A percentile compares a stretch with the other conserved stretches of the same genome.
Evolutionary conservation across 2,888 invertebrate species (phyloP).

Genomic region (Tetheella fluctuosa): DNA sequence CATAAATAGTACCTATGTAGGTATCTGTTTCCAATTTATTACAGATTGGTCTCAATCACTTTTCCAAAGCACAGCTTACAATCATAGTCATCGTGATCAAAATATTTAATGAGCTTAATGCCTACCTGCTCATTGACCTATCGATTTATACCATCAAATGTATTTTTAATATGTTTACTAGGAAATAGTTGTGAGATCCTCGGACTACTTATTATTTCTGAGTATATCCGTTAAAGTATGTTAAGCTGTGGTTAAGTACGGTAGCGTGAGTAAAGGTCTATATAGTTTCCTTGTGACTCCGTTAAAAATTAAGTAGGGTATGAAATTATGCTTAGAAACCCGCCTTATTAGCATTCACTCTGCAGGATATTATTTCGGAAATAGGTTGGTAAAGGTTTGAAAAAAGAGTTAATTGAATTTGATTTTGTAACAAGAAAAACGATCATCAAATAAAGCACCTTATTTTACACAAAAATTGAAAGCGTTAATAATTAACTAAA

Average conservation of each 20-base stretch:
- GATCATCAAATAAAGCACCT: not conserved
- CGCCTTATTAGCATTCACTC: not conserved
- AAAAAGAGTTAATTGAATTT: not conserved
- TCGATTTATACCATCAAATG: not conserved
- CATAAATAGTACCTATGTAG: too few relatives aligned
- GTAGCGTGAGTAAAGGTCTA: not conserved
- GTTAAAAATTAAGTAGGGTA: not conserved
- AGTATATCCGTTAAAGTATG: not conserved
- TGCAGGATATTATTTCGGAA: not conserved
- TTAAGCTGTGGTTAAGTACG: too few relatives aligned
- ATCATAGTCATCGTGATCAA: not conserved
- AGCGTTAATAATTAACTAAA: constrained; percentile 7
- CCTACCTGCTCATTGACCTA: not conserved
- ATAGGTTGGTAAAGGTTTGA: not conserved
- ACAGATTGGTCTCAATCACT: too few relatives aligned
- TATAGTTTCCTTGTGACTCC: not conserved
- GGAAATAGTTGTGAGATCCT: not conserved
- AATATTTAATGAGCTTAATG: too few relatives aligned
- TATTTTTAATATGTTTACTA: too few relatives aligned
- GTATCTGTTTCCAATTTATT: too few relatives aligned
- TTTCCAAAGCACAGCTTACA: not conserved
- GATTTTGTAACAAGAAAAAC: not conserved
- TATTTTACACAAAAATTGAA: not conserved
- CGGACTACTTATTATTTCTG: not conserved
- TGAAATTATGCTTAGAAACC: not conserved